These are phyloP conservation scores for Drosophila equinoxialis DNA, from an alignment of 1,140 invertebrate genomes.

Conservation along the genomic window DNA sequence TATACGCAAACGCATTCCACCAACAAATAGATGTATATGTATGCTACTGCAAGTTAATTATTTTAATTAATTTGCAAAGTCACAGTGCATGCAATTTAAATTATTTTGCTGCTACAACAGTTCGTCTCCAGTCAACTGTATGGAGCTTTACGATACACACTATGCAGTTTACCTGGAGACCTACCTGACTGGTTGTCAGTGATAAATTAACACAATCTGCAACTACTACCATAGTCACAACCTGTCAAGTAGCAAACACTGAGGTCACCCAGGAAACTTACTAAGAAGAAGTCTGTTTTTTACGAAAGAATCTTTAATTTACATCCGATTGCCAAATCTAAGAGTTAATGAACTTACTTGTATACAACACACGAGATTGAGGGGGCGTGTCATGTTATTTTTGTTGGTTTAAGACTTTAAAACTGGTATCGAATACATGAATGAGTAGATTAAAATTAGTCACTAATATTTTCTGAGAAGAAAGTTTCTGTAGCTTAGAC, in stretches of 20 bases:
- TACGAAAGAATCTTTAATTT: not conserved
- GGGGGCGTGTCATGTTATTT: no score
- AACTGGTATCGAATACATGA: no score
- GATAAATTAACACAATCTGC: constrained; percentile 61
- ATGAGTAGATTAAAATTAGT: no score
- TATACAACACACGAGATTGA: not conserved
- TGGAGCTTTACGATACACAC: not conserved
- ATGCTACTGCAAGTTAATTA: constrained; percentile 41
- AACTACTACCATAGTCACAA: constrained; percentile 30
- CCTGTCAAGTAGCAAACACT: constrained; percentile 47
- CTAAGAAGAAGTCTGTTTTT: constrained; percentile 20
- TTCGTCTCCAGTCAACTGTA: constrained; percentile 42
- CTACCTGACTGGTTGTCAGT: constrained; percentile 60
- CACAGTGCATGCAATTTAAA: constrained; percentile 63
- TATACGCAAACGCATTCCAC: not conserved
- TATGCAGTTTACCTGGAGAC: constrained; percentile 36
- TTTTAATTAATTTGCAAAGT: constrained; percentile 63
- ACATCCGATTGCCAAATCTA: not conserved
- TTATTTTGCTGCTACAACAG: constrained; percentile 53
- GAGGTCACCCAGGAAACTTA: constrained; percentile 27
- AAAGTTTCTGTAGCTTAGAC: no score
- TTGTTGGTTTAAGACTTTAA: no score
- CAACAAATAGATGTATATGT: no score
- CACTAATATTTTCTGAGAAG: no score
- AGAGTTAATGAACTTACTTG: not conserved